Evolutionary conservation across 2,888 invertebrate species (phyloP), one percentile per base, ranked within the genome.

Genomic region (Matsumyia berberina): DNA sequence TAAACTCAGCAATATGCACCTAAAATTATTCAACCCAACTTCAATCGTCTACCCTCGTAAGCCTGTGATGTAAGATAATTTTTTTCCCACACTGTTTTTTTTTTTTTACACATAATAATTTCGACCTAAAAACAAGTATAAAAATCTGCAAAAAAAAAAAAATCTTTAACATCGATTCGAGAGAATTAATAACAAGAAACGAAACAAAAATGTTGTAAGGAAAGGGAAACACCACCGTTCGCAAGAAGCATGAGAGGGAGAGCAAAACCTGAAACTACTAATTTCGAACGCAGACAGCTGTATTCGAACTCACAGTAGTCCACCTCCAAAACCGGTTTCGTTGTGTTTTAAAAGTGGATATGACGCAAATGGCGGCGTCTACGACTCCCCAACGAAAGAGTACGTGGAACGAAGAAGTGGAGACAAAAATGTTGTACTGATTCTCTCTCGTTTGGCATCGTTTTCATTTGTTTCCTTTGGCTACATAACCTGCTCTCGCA

Each of bases 251-350:
- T 29, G 24, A 57, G 29, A 37, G 44, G 19, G 29, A 53, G 2
- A 11, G 9, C 46, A 60, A 73, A 29, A 33, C 8, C 17, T 67
- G 55, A 67, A 67, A 11, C 11, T 29, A 24, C 2, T 24, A 24
- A 24, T 24, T 24, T 24, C 4, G 24, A 24, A 24, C 24, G 4
- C 24, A 24, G 24, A 24, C 24, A n/a, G 35, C 58, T 60, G 58
- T 62, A 53, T 44, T 55, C 53, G 44, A 11, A 19, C 5, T 42
- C 19, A 19, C 29, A 81, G 39, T n/a, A 58, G 60, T 82, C 66
- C 44, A 67, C 78, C 78, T 83, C 64, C 53, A 67, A 62, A 83
- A 73, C 72, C 42, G 60, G 82, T 72, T 83, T 62, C 24, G 15
- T 49, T 60, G 37, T 62, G 3, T 39, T 60, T 83, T 60, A 53